A percentile compares a stretch with the other conserved stretches of the same genome.
Conservation (phyloP, 2,888 invertebrate species). For the Hemistola chrysoprasaria region DNA sequence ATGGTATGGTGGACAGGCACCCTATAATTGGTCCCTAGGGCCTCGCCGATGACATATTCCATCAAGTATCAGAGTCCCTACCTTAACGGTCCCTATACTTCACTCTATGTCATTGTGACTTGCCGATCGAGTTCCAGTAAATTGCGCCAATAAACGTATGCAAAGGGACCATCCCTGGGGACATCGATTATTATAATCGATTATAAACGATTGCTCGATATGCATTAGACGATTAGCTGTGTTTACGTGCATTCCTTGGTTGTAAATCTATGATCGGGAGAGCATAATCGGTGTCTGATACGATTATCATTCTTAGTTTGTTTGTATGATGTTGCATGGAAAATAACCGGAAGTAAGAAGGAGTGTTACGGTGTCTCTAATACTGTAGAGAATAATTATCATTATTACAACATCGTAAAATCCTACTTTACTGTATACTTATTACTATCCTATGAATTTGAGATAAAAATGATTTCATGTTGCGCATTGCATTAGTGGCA, state of each 20-base stretch:
- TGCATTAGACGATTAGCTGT: constrained; percentile 46
- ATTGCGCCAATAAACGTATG: constrained; percentile 70
- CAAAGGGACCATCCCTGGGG: constrained; percentile 67
- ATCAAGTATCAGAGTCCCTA: constrained; percentile 40
- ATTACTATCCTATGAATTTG: too few species aligned
- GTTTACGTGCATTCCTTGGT: constrained; percentile 40
- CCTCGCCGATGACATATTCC: constrained; percentile 70
- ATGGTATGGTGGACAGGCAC: constrained; percentile 50
- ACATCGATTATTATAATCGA: constrained; percentile 70
- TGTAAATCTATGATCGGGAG: constrained; percentile 17
- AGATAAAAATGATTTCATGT: too few species aligned
- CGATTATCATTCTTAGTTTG: too few species aligned
- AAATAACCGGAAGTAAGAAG: too few species aligned
- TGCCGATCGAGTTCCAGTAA: constrained; percentile 65
- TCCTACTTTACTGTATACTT: too few species aligned
- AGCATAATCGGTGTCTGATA: too few species aligned
- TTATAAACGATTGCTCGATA: constrained; percentile 52
- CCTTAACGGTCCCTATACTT: constrained; percentile 38
- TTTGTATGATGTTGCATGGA: too few species aligned
- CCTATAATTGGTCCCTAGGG: constrained; percentile 65
- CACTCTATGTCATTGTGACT: constrained; percentile 65
- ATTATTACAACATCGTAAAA: too few species aligned
- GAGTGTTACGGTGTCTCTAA: too few species aligned
- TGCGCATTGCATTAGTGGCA: too few species aligned
- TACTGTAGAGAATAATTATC: too few species aligned